Base-by-base conservation (phyloP, 2,113 vertebrate genomes). In the Tringa solitaria region DNA sequence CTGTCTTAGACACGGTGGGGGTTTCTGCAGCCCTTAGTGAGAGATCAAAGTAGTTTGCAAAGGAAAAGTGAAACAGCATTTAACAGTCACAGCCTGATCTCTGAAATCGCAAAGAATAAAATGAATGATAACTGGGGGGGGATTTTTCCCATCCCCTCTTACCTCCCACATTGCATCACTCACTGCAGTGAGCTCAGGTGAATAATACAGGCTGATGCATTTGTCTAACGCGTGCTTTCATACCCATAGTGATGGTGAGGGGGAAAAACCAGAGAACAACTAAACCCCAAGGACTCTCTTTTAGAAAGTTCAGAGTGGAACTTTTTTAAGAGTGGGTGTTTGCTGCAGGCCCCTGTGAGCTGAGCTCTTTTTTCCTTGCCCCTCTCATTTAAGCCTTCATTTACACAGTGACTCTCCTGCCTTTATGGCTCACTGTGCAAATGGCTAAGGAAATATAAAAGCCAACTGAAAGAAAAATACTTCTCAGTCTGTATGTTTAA, bases 11-110 rank as follows among this genome's bases (percentile, higher is more conserved):
- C 3, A 1, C 1, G 0, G 68, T 45, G 65, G 45, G 74, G 48
- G 50, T 48, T 92, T 88, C 92, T 82, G 48, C 56, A 92, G 60
- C 48, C 57, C 24, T 78, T 20, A 64, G 46, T 23, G n/a, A 85
- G 56, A 80, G 37, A 65, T 14, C 79, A 70, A 93, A 91, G 63
- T n/a, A 87, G 33, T 21, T 79, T 51, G 39, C 39, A 82, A 89
- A 85, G 78, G 33, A 84, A 89, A 93, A 96, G 65, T 82, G 76
- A 94, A 96, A 89, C 28, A 69, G 27, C 33, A 61, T 90, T 64
- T 75, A 89, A 53, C 19, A 53, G 43, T 46, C 57, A 83, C 37
- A 65, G 61, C 16, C 53, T 32, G 18, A 65, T 79, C 57, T 78
- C 69, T 68, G 45, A 89, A 92, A 93, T 2, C 43, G n/a, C 60